These are phyloP conservation scores for Rhabdornis inornatus DNA, from an alignment of 2,113 vertebrate species.

Conservation along the genomic window DNA sequence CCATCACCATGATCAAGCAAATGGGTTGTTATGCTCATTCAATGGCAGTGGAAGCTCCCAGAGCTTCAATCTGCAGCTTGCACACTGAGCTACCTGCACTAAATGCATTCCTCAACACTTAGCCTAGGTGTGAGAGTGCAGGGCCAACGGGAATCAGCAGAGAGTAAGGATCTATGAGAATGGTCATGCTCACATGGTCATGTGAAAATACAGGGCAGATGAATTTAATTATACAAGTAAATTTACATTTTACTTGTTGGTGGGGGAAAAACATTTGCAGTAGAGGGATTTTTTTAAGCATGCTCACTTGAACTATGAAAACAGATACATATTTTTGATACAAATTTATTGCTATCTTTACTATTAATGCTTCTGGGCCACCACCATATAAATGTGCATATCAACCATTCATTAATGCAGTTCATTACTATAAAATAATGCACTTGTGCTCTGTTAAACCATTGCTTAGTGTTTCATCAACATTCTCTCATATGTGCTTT, in stretches of 20 bases:
- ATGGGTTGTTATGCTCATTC: not conserved
- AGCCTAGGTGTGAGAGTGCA: not conserved
- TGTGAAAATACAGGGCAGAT: not conserved
- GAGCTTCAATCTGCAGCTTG: not conserved
- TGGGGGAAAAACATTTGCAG: not conserved
- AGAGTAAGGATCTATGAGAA: not conserved
- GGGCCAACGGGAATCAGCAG: not conserved
- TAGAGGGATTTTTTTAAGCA: not conserved
- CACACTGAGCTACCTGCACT: not conserved
- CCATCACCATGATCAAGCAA: not conserved
- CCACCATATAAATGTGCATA: not conserved
- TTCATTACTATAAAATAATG: not conserved
- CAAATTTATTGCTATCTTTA: not conserved
- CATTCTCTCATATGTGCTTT: not conserved
- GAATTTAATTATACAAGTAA: not conserved
- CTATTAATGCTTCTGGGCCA: not conserved
- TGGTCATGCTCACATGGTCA: not conserved
- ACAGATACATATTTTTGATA: not conserved
- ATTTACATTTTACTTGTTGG: not conserved
- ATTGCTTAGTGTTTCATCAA: not conserved
- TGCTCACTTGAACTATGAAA: not conserved
- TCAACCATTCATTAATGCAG: not conserved
- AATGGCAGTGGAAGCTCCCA: not conserved
- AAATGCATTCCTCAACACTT: not conserved
- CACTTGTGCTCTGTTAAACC: not conserved